A percentile compares a stretch with the other conserved stretches of the same genome.
phyloP scores from a whole-genome alignment of 2,888 invertebrate genomes.

The Helicoverpa assulta region DNA sequence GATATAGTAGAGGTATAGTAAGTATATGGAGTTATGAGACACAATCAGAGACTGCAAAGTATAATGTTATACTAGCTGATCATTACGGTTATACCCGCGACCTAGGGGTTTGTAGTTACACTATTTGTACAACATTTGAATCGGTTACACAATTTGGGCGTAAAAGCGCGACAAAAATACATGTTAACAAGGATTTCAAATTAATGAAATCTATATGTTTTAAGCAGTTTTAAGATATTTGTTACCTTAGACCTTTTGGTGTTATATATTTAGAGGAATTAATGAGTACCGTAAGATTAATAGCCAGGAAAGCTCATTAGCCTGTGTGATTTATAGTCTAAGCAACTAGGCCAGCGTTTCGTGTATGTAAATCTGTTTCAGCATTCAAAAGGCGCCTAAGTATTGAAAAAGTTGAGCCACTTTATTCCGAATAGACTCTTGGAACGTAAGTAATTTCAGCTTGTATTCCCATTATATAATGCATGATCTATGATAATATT shows the following conservation, averaged over 20 bases:
- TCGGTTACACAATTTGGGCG: no score
- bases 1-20: no score
- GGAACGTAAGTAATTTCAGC: not conserved
- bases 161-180: no score
- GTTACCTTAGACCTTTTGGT: slow-evolving; percentile 26
- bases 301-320: slow-evolving; percentile 61
- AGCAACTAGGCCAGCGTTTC: slow-evolving; percentile 52
- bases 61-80: no score
- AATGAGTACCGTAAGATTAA: slow-evolving; percentile 68
- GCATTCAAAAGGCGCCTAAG: slow-evolving; percentile 50
- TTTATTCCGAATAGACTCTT: slow-evolving; percentile 13
- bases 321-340: slow-evolving; percentile 63
- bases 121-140: no score
- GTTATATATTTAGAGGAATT: slow-evolving; percentile 31
- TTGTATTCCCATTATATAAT: not conserved
- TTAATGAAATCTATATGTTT: not conserved
- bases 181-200: no score
- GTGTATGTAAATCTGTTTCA: slow-evolving; percentile 57
- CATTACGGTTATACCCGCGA: no score
- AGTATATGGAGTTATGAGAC: no score
- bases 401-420: slow-evolving; percentile 26
- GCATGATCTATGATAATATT: no score
- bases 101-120: no score
- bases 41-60: no score
- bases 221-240: not conserved